A percentile compares a stretch with the other conserved stretches of the same genome.
Evolutionary conservation across 2,888 invertebrate species (phyloP).

Genomic region (Xylota segnis): DNA sequence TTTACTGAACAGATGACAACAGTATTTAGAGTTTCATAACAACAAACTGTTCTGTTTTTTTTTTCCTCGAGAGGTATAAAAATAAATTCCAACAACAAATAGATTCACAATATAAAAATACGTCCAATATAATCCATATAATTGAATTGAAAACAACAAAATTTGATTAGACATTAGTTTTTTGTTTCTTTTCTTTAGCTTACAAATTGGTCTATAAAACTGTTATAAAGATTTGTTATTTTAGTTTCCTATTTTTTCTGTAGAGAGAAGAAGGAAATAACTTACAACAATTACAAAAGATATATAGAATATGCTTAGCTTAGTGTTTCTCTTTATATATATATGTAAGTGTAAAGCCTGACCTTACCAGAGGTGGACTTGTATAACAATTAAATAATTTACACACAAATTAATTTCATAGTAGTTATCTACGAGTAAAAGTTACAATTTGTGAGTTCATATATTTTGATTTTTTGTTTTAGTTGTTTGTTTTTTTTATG

Average conservation of each 20-base stretch:
- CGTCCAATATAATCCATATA: conserved; percentile 48
- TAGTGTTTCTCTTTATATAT: conserved; percentile 39
- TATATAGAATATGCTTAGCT: conserved; percentile 54
- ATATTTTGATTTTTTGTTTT: conserved; percentile 28
- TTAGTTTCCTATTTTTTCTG: conserved; percentile 30
- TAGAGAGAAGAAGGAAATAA: conserved; percentile 31
- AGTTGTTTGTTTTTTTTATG: conserved; percentile 12
- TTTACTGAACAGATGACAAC: conserved; percentile 32
- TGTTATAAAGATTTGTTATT: conserved; percentile 57
- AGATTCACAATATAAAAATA: conserved; percentile 71
- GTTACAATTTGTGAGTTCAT: conserved; percentile 48
- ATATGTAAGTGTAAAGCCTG: conserved; percentile 43
- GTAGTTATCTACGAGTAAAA: conserved; percentile 46
- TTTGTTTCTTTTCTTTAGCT: conserved; percentile 29
- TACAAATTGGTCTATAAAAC: conserved; percentile 74
- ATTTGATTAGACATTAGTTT: conserved; percentile 18
- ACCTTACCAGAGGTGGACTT: conserved; percentile 63
- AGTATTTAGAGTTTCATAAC: conserved; percentile 16
- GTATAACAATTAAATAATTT: conserved; percentile 42
- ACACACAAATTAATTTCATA: conserved; percentile 51
- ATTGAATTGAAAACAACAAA: conserved; percentile 55
- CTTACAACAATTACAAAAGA: conserved; percentile 71
- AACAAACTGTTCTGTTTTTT: conserved; percentile 15
- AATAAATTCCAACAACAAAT: conserved; percentile 63
- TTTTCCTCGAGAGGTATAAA: conserved; percentile 42